phyloP scores from a whole-genome alignment of 2,888 invertebrate species.

The Didymodactylos carnosus region DNA sequence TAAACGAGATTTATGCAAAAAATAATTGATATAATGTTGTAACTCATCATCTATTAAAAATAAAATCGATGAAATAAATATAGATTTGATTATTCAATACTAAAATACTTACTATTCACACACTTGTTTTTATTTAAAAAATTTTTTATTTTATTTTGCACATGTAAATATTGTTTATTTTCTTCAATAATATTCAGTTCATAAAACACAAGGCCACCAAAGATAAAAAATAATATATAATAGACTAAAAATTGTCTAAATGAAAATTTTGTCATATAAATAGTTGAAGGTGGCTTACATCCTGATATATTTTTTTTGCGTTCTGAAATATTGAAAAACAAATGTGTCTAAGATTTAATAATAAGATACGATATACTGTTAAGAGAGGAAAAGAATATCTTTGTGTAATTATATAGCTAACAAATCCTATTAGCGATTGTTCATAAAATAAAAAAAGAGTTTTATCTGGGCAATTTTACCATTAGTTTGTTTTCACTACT shows the following conservation, averaged over 20 bases:
- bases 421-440: too few species aligned
- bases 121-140: neutral
- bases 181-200: neutral
- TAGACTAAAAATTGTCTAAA: neutral
- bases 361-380: too few species aligned
- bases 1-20: neutral
- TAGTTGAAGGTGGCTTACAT: neutral
- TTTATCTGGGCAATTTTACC: too few species aligned
- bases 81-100: neutral
- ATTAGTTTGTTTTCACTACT: too few species aligned
- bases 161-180: neutral
- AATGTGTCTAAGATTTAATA: neutral
- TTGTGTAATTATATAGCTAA: too few species aligned
- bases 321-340: neutral
- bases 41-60: neutral
- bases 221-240: neutral
- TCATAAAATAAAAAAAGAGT: too few species aligned
- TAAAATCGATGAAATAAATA: neutral
- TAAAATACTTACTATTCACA: neutral
- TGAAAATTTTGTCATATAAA: neutral
- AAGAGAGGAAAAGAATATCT: too few species aligned
- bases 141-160: neutral
- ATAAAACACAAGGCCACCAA: neutral
- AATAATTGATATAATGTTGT: neutral
- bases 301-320: too few species aligned